phyloP scores from a whole-genome alignment of 2,888 invertebrate species.

The Thalpophila matura region DNA sequence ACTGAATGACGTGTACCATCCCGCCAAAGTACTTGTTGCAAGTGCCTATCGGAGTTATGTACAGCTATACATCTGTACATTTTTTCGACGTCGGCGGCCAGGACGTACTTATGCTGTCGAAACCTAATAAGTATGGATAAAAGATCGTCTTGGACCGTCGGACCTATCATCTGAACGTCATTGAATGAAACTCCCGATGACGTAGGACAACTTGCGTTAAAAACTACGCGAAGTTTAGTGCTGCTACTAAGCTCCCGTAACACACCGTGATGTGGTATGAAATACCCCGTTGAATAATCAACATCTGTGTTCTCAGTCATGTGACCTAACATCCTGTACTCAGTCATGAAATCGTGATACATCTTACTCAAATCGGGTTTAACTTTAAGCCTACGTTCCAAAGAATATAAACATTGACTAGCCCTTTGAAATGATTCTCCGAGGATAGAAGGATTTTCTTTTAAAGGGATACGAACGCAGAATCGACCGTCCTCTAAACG shows the following conservation, averaged over 20 bases:
- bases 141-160: neutral
- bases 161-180: neutral
- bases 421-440: neutral
- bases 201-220: too few relatives aligned
- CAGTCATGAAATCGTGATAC: neutral
- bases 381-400: neutral
- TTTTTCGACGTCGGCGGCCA: neutral
- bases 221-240: too few relatives aligned
- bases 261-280: too few relatives aligned
- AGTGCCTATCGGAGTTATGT: slow-evolving; percentile 1
- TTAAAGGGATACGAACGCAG: neutral
- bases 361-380: neutral
- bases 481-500: neutral
- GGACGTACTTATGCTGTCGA: neutral
- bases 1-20: too few relatives aligned
- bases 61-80: slow-evolving; percentile 1
- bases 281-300: too few relatives aligned
- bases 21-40: neutral
- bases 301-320: neutral
- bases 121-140: slow-evolving; percentile 1
- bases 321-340: neutral
- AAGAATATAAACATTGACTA: neutral
- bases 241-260: too few relatives aligned
- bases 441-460: neutral
- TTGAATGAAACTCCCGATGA: too few relatives aligned